These are phyloP conservation scores for Enteromius viviparus DNA, from an alignment of 2,797 vertebrate genomes.

Conservation along the genomic window DNA sequence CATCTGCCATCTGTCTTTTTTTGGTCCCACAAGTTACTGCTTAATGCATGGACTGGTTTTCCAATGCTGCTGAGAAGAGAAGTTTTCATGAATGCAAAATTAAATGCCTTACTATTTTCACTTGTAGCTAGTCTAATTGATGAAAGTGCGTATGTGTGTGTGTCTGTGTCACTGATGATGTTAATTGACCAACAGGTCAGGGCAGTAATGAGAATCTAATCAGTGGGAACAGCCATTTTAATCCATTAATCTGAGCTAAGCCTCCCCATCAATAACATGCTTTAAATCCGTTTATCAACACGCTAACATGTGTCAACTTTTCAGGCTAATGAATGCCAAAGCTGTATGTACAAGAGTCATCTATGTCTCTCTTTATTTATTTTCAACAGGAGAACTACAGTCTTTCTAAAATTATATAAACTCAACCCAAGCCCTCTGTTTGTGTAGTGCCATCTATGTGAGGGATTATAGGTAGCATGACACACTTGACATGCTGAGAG, in stretches of 20 bases:
- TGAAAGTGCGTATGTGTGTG: conserved; percentile 21
- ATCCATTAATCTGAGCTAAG: conserved; percentile 56
- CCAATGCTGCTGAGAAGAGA: neutral
- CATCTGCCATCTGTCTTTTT: too few species aligned
- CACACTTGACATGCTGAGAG: neutral
- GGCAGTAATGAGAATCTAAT: conserved; percentile 47
- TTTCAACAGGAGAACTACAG: neutral
- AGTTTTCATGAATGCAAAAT: neutral
- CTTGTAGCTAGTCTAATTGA: conserved; percentile 20
- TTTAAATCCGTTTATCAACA: conserved; percentile 49
- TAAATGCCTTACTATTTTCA: conserved; percentile 20
- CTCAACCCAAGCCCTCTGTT: neutral
- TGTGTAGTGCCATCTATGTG: neutral
- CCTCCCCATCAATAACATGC: conserved; percentile 47
- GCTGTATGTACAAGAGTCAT: neutral
- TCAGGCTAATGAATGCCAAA: conserved; percentile 11
- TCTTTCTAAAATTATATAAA: conserved; percentile 11
- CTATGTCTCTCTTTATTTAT: neutral
- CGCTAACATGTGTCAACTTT: conserved; percentile 17
- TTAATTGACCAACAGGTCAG: conserved; percentile 57
- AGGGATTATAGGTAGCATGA: neutral
- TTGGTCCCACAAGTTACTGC: too few species aligned
- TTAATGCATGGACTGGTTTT: neutral
- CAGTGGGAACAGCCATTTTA: conserved; percentile 43
- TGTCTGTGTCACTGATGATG: conserved; percentile 30